These are phyloP conservation scores for Melanotaenia pygmaea DNA, from an alignment of 2,797 vertebrate genomes.

Conservation along the genomic window DNA sequence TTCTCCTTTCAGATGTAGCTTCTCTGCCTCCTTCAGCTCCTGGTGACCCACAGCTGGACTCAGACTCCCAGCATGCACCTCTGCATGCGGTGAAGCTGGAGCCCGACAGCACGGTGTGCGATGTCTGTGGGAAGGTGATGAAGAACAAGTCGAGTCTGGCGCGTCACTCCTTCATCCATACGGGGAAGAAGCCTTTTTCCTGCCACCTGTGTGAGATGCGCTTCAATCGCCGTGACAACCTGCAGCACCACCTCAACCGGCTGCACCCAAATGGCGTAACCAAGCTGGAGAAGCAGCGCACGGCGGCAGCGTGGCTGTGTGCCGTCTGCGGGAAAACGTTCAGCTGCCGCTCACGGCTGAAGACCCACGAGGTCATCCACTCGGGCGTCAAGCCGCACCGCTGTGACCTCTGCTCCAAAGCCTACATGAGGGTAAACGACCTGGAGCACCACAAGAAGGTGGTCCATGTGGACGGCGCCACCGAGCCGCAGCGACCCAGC, in stretches of 20 bases:
- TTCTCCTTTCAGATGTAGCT: not conserved
- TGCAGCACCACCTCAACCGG: constrained; percentile 67
- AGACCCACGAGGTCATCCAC: constrained; percentile 71
- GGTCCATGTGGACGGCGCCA: constrained; percentile 39
- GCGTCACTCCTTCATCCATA: constrained; percentile 75
- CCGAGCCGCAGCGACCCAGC: not conserved
- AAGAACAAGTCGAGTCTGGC: constrained; percentile 74
- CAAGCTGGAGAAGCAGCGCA: constrained; percentile 43
- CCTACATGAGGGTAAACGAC: constrained; percentile 75
- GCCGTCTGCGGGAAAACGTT: constrained; percentile 72
- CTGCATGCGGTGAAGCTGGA: constrained; percentile 55
- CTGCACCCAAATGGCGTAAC: constrained; percentile 56
- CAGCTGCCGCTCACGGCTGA: constrained; percentile 63
- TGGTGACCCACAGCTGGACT: not conserved
- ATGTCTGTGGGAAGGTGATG: constrained; percentile 74
- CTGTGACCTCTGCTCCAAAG: constrained; percentile 71
- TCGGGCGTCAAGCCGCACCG: constrained; percentile 63
- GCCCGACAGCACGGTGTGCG: constrained; percentile 56
- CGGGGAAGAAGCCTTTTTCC: constrained; percentile 65
- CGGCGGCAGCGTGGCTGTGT: constrained; percentile 58
- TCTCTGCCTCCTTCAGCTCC: fast-evolving
- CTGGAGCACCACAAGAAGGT: constrained; percentile 68
- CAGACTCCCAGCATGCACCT: constrained; percentile 27
- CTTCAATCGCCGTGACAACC: constrained; percentile 74
- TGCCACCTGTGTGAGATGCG: constrained; percentile 69